These are phyloP conservation scores for Karalla daura DNA, from an alignment of 2,797 vertebrate genomes.

Conservation along the genomic window DNA sequence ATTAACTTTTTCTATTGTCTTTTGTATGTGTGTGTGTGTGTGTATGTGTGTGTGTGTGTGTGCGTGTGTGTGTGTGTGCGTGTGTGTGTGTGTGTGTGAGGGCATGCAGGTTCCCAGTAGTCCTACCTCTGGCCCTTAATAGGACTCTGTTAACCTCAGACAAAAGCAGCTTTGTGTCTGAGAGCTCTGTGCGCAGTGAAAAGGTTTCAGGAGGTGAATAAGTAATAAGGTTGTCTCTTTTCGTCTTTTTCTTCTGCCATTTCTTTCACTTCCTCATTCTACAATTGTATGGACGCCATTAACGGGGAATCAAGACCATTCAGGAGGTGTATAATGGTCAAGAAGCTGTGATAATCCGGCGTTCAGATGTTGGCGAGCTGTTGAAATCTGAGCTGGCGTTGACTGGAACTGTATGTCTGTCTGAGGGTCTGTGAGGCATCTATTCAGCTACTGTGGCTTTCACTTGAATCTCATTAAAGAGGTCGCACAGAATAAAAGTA, in stretches of 20 bases:
- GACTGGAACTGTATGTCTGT: constrained; percentile 55
- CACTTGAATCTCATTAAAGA: constrained; percentile 68
- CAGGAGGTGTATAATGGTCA: constrained; percentile 70
- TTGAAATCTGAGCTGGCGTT: constrained; percentile 69
- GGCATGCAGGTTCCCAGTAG: constrained; percentile 49
- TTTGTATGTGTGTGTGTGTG: constrained; percentile 30
- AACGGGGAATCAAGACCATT: constrained; percentile 72
- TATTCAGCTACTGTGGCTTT: constrained; percentile 66
- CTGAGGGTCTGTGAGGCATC: constrained; percentile 40
- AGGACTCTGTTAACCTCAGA: constrained; percentile 78
- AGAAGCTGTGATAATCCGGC: constrained; percentile 77
- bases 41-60: constrained; percentile 32
- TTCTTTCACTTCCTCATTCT: constrained; percentile 77
- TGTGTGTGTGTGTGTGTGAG: constrained; percentile 34
- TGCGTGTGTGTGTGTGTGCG: constrained; percentile 23
- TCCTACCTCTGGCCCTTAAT: constrained; percentile 64
- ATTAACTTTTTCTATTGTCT: constrained; percentile 11
- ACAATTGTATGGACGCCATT: constrained; percentile 75
- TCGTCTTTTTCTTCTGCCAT: constrained; percentile 65
- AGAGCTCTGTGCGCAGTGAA: constrained; percentile 67
- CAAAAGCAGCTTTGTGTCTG: constrained; percentile 82
- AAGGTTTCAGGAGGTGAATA: constrained; percentile 79
- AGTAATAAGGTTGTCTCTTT: constrained; percentile 76
- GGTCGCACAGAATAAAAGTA: constrained; percentile 36
- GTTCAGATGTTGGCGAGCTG: constrained; percentile 67